Conservation (phyloP, 2,888 invertebrate species). For the Brenthis daphne region DNA sequence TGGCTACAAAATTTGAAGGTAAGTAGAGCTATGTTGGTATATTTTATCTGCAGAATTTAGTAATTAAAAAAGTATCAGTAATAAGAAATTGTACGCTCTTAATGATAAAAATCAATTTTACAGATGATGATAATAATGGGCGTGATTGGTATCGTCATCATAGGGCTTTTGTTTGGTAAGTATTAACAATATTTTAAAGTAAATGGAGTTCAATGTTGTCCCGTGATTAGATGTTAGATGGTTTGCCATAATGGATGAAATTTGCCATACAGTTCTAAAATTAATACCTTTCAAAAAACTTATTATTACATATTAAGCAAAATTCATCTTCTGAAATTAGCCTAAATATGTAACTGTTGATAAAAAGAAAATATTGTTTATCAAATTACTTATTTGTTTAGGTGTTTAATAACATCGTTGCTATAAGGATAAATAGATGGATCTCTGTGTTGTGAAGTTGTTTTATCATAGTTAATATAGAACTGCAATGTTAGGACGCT, state of each 20-base stretch:
- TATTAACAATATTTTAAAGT: constrained; percentile 40
- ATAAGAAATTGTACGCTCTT: neutral
- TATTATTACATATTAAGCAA: constrained; percentile 11
- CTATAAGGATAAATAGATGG: constrained; percentile 17
- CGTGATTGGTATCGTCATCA: constrained; percentile 89
- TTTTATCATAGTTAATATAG: constrained; percentile 20
- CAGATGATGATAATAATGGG: constrained; percentile 97
- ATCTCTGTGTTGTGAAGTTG: constrained; percentile 11
- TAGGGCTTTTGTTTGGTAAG: constrained; percentile 95
- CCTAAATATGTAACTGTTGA: constrained; percentile 1
- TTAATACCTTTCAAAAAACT: neutral
- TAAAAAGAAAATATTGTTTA: constrained; percentile 10
- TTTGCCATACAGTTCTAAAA: constrained; percentile 23
- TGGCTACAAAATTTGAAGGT: constrained; percentile 99
- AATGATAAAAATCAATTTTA: constrained; percentile 12
- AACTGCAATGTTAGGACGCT: constrained; percentile 33
- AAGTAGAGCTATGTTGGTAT: constrained; percentile 23
- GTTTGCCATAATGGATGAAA: constrained; percentile 32
- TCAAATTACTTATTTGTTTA: constrained; percentile 13
- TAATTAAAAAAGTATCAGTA: neutral
- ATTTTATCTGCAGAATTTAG: constrained; percentile 6
- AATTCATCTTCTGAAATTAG: constrained; percentile 32
- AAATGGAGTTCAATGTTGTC: constrained; percentile 45
- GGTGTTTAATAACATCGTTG: constrained; percentile 18
- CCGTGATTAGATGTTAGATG: constrained; percentile 39